Evolutionary conservation across 1,140 invertebrate genomes (phyloP), one percentile per base, ranked within the genome.

Genomic region (Drosophila gunungcola): DNA sequence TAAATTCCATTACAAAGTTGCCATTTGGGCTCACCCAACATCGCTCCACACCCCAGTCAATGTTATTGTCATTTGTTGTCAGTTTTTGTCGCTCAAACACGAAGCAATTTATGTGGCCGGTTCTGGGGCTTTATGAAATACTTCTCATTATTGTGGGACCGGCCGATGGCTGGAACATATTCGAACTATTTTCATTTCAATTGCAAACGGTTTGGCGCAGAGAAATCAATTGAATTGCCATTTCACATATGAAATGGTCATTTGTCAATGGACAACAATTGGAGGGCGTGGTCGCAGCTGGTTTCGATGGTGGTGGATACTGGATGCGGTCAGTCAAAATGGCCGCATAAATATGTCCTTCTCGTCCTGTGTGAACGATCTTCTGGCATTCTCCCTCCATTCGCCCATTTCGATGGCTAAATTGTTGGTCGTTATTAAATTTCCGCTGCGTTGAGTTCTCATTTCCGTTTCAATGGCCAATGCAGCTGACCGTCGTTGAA

Each of bases 151-250:
- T 72, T 61, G 54, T 9, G 21, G 55, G 16, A 11, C 4, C n/a
- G 58, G 53, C 73, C 73, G 67, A 69, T 77, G 72, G 56, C 43
- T 70, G 49, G 78, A 88, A 88, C 84, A 88, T 88, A 88, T 88
- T 88, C 88, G 83, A 88, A 88, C 84, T 88, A 88, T 88, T 88
- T 88, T 88, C 84, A 88, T 88, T 88, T 88, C 84, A 88, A 88
- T 88, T 88, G 83, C 79, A 83, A 88, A 88, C 82, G 65, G 74
- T 68, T 57, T 78, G 72, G 69, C 75, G 62, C 76, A 79, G 76
- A 73, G 83, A 83, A 88, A 88, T 88, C 83, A 88, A 88, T 88
- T 88, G 83, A 88, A 88, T 88, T 88, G 83, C 84, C 79, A 88
- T 88, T 88, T 88, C 83, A 86, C 75, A 88, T 88, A 88, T 88